phyloP scores from a whole-genome alignment of 2,888 invertebrate species.

The Andrena bicolor region DNA sequence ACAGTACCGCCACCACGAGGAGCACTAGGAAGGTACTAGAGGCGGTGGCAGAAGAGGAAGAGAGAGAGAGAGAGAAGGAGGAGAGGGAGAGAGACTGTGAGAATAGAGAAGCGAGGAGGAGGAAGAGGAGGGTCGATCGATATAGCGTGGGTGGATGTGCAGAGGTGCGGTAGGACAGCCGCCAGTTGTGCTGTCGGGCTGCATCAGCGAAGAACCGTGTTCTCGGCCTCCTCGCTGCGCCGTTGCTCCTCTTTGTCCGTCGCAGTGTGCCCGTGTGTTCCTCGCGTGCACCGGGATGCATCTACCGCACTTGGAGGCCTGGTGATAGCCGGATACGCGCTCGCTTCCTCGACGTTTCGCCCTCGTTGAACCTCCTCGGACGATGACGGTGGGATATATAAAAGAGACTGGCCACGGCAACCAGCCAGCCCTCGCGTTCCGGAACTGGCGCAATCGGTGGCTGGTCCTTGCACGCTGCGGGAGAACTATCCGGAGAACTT shows the following conservation, averaged over 20 bases:
- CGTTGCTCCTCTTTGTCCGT: slow-evolving; percentile 11
- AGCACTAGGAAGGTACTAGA: slow-evolving; percentile 57
- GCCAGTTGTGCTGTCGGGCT: slow-evolving; percentile 77
- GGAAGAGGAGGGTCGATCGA: slow-evolving; percentile 81
- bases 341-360: slow-evolving; percentile 5
- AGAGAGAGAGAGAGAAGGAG: slow-evolving; percentile 10
- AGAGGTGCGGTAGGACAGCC: slow-evolving; percentile 79
- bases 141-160: slow-evolving; percentile 84
- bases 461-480: slow-evolving; percentile 13
- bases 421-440: not conserved
- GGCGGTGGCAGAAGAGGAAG: slow-evolving; percentile 51
- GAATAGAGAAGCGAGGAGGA: slow-evolving; percentile 34
- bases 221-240: slow-evolving; percentile 16
- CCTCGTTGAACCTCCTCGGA: slow-evolving; percentile 12
- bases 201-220: slow-evolving; percentile 68
- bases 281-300: slow-evolving; percentile 4
- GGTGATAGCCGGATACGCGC: slow-evolving; percentile 8
- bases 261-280: slow-evolving; percentile 21
- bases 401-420: not conserved
- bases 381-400: slow-evolving; percentile 13
- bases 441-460: slow-evolving; percentile 22
- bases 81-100: slow-evolving; percentile 1
- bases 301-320: slow-evolving; percentile 1
- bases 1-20: slow-evolving; percentile 57
- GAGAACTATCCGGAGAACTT: not conserved